These are phyloP conservation scores for Capricornis sumatraensis DNA, from an alignment of 2,113 vertebrate species.

Conservation along the genomic window DNA sequence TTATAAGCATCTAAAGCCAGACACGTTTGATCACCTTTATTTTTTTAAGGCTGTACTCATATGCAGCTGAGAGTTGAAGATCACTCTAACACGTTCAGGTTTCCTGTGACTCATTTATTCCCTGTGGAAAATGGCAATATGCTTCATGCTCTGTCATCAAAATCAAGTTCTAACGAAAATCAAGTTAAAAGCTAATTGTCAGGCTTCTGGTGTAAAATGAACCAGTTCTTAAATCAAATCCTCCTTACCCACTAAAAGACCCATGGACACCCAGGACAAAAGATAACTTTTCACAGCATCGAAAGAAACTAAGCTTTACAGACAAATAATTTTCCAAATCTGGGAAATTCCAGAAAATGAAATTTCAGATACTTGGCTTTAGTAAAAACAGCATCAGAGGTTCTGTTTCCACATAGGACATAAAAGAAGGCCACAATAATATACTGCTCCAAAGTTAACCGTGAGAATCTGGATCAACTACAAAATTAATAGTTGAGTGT, in stretches of 20 bases:
- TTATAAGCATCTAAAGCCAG: background rate
- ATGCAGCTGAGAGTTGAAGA: background rate
- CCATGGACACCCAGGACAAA: background rate
- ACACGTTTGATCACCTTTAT: background rate
- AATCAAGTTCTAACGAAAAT: background rate
- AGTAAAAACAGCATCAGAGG: background rate
- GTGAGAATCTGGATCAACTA: background rate
- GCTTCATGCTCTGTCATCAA: background rate
- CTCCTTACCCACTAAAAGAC: background rate
- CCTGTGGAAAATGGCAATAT: background rate
- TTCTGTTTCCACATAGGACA: background rate
- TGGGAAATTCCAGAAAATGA: background rate
- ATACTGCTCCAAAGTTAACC: background rate
- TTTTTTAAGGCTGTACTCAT: background rate
- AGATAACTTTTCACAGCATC: background rate
- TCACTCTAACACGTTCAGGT: background rate
- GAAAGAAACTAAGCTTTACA: background rate
- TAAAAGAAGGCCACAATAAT: background rate
- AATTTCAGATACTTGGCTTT: background rate
- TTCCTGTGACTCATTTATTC: background rate
- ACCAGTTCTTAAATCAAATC: background rate
- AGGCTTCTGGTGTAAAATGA: background rate
- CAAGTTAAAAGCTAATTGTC: background rate
- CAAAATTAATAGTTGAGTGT: background rate
- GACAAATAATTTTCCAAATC: background rate